Evolutionary conservation across 1,140 invertebrate species (phyloP), one percentile per base, ranked within the genome.

Genomic region (Doryteuthis pealeii): DNA sequence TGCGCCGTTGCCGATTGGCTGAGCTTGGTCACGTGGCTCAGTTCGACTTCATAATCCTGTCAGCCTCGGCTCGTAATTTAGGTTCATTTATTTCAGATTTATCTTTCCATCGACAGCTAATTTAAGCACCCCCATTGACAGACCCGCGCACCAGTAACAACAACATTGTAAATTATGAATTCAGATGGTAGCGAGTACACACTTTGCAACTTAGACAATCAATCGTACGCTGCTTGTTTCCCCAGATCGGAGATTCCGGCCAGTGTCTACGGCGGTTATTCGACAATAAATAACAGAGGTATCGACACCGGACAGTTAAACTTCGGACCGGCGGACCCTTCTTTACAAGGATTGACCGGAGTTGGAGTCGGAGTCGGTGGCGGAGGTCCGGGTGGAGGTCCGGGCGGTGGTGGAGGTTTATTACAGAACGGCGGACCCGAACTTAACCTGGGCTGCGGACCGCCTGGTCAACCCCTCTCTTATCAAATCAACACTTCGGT

Each of bases 1-100:
- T 62, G 22, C 28, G 28, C 22, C 4, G 3, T 26, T 6, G 3
- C 28, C 58, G 80, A 84, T 84, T 84, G 83, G 82, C 76, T 78
- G 69, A 54, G 65, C 71, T 18, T 54, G 58, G 76, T 77, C 83
- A 84, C 83, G 83, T 84, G 83, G 75, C 76, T 67, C 73, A 40
- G 67, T 58, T 74, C 72, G 74, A 72, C 76, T 79, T 80, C 77
- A 78, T 81, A 82, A 79, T 80, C 78, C 78, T 83, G 83, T 83
- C 82, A 83, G 79, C 78, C 80, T 81, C 76, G 71, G 76, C 73
- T 81, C 77, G 82, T 84, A 84, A 84, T 83, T 84, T 80, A 84
- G 80, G 78, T 83, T 82, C 83, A 84, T 84, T 83, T 84, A 84
- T 84, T 84, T 84, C 79, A 84, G 82, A 83, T 84, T 82, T 82